Evolutionary conservation across 2,113 vertebrate species (phyloP), one percentile per base, ranked within the genome.

Genomic region (Pagrus major): DNA sequence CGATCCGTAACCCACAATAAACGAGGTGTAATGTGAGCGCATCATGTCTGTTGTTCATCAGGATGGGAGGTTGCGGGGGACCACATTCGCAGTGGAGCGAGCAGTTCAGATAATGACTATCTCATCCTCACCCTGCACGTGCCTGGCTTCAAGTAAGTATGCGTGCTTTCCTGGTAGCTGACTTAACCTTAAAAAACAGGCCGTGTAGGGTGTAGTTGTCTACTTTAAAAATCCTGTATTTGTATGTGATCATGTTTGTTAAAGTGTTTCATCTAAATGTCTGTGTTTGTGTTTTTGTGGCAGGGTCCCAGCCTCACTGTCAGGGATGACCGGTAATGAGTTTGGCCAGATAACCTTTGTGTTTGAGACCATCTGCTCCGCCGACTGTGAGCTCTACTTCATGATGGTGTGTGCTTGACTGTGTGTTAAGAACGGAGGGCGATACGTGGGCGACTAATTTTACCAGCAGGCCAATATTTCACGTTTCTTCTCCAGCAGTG

Each of bases 31-130:
- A 65, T 35, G 33, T 71, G 18, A 33, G 39, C 42, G 23, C 25
- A 3, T 61, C 3, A 0, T 16, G 39, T 76, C 37, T 86, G 69
- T 54, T 64, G 56, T 27, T 37, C 12, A 1, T 72, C 82, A 99
- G 98, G 97, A 44, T 99, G 98, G 98, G 97, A 98, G 70, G 98
- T 99, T 4, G 97, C 97, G 60, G 97, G 97, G 33, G 98, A 99
- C 86, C 96, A 99, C 77, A 94, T 99, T 71, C 96, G 94, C 86
- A 99, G 97, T 60, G 97, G 96, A 67, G 93, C 96, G 12, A 97
- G 98, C 41, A 96, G 96, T 64, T 97, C 98, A 4, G 98, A 99
- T 83, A 98, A 99, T 64, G 98, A 99, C 88, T 99, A 99, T 85
- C 96, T 99, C 75, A 98, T 99, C 81, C 92, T 99, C 92, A 99